Evolutionary conservation across 1,140 invertebrate species (phyloP).

Genomic region (Drosophila albomicans): DNA sequence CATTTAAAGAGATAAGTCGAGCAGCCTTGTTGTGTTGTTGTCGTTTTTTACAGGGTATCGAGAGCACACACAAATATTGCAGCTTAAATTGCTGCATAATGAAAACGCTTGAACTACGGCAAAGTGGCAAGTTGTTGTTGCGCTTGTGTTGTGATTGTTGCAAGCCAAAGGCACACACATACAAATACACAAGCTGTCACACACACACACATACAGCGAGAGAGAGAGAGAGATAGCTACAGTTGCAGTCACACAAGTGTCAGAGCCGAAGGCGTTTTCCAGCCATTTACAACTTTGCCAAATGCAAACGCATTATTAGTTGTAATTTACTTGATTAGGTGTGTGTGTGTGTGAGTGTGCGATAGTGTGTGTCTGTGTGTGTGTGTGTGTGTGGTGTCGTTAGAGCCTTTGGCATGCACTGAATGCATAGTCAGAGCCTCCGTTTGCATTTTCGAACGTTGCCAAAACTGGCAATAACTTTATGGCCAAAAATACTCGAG

Average conservation of each 20-base stretch:
- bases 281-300: constrained; percentile 35
- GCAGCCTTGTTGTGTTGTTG: neutral
- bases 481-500: constrained; percentile 14
- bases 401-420: constrained; percentile 10
- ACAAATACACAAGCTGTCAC: neutral
- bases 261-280: neutral
- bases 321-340: constrained; percentile 48
- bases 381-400: constrained; percentile 10
- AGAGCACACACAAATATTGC: constrained; percentile 25
- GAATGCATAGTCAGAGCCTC: neutral
- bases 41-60: constrained; percentile 9
- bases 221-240: neutral
- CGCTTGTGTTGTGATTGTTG: constrained; percentile 15
- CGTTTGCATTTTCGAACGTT: neutral
- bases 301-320: constrained; percentile 50
- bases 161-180: constrained; percentile 23
- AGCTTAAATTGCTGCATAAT: constrained; percentile 46
- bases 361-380: constrained; percentile 10
- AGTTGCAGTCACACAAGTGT: constrained; percentile 2
- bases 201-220: neutral
- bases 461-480: constrained; percentile 33
- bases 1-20: too few species aligned
- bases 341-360: constrained; percentile 11
- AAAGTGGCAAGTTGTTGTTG: constrained; percentile 18
- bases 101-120: constrained; percentile 37